These are phyloP conservation scores for Anguilla marmorata DNA, from an alignment of 2,797 vertebrate species.

Conservation along the genomic window DNA sequence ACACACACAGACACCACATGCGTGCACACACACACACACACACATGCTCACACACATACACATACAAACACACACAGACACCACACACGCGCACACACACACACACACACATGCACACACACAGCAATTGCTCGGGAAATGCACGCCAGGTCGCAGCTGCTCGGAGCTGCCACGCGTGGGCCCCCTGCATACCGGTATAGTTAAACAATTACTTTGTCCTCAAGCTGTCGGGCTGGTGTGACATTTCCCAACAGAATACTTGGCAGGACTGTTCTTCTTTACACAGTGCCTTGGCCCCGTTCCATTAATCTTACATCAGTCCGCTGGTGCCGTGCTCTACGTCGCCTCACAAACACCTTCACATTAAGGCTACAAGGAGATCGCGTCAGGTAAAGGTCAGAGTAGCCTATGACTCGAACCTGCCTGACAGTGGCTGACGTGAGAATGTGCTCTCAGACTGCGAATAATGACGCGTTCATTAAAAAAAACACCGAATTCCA, in stretches of 20 bases:
- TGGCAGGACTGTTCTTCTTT: not conserved
- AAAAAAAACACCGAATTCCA: not conserved
- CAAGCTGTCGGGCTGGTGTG: not conserved
- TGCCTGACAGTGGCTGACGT: not conserved
- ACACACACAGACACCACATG: not conserved
- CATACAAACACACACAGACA: not conserved
- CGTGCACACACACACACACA: not conserved
- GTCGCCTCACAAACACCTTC: not conserved
- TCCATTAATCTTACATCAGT: slow-evolving; percentile 9
- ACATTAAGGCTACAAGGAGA: not conserved
- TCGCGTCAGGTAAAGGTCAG: not conserved
- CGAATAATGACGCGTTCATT: not conserved
- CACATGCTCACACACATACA: too few relatives aligned
- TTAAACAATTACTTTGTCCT: not conserved
- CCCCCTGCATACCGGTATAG: not conserved
- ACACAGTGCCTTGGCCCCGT: not conserved
- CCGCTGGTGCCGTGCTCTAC: not conserved
- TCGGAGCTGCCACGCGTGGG: not conserved
- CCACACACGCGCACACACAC: not conserved
- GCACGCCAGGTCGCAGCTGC: not conserved
- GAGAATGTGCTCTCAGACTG: not conserved
- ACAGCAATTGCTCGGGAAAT: not conserved
- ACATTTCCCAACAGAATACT: slow-evolving; percentile 8
- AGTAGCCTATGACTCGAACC: not conserved
- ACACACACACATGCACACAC: not conserved